Conservation (phyloP, 1,140 invertebrate genomes). For the Aricia agestis region DNA sequence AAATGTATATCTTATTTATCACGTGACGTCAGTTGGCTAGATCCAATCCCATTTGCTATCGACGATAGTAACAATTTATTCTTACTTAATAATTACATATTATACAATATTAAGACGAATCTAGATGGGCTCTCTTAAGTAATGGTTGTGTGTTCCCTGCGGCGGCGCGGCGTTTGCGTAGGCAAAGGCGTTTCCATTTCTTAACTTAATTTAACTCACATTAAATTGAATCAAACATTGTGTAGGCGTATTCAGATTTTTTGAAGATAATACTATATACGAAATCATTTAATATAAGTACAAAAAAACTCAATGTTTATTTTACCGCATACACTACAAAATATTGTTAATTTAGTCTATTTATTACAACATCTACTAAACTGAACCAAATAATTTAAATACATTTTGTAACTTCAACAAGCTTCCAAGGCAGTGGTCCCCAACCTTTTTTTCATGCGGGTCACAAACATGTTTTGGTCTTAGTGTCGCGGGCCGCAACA, state of each 20-base stretch:
- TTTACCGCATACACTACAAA: too few species aligned
- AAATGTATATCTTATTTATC: neutral
- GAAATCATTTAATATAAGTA: too few species aligned
- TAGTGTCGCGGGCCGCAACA: too few species aligned
- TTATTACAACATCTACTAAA: neutral
- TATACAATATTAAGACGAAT: constrained; percentile 1
- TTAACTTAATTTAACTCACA: neutral
- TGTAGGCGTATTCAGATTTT: neutral
- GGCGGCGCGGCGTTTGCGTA: neutral
- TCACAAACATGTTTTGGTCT: too few species aligned
- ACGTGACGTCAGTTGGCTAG: neutral
- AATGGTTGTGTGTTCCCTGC: neutral
- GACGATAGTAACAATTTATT: neutral
- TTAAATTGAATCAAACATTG: neutral
- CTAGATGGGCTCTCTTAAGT: neutral
- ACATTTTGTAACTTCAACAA: too few species aligned
- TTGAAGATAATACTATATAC: too few species aligned
- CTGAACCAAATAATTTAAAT: neutral
- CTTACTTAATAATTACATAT: neutral
- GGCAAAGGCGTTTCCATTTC: neutral
- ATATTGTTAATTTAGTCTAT: neutral
- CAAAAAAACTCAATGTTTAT: too few species aligned
- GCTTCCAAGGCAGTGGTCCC: too few species aligned
- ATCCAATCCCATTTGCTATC: neutral
- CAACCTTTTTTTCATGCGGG: too few species aligned